Evolutionary conservation across 2,113 vertebrate genomes (phyloP), one percentile per base, ranked within the genome.

Genomic region (Leptobrachium leishanense): DNA sequence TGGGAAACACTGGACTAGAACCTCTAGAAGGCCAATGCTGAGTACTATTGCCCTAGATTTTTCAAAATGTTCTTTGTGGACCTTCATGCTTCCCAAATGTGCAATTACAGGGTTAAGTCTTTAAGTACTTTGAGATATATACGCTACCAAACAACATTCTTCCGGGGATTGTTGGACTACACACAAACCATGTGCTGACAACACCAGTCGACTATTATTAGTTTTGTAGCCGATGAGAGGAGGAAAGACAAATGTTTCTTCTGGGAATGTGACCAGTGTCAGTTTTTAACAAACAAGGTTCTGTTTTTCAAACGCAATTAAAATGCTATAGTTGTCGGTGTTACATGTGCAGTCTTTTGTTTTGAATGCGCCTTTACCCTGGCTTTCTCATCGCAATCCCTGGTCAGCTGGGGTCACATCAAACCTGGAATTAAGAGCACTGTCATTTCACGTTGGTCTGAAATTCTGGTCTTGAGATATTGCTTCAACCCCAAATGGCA

Each of bases 161-260:
- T 31, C 20, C 20, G 20, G 20, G 20, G 20, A 31, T 31, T 31
- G 20, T 31, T 31, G 20, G 20, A 31, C 20, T 31, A 31, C 20
- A 31, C 20, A 31, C 20, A 31, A 31, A 31, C 1, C 20, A 31
- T 1, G 20, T 31, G 20, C 20, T 31, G 20, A 31, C 20, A 31
- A 31, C 20, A 31, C 20, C 20, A 31, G 20, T 31, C 20, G 20
- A 31, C 20, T 31, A 31, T 41, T 59, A 44, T 53, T 41, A 2
- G 1, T 12, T 68, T 69, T 64, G 41, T 77, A 69, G 69, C 53
- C 44, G n/a, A 9, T 7, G 66, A 67, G n/a, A 77, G 75, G 75
- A n/a, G 64, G 43, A 20, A 77, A 77, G 68, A 57, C 15, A 55
- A 59, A 69, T 59, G 67, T 9, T 31, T 64, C 7, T 64, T 31